A percentile compares a stretch with the other conserved stretches of the same genome.
Evolutionary conservation across 2,888 invertebrate genomes (phyloP).

Genomic region (Erpobdella octoculata): DNA sequence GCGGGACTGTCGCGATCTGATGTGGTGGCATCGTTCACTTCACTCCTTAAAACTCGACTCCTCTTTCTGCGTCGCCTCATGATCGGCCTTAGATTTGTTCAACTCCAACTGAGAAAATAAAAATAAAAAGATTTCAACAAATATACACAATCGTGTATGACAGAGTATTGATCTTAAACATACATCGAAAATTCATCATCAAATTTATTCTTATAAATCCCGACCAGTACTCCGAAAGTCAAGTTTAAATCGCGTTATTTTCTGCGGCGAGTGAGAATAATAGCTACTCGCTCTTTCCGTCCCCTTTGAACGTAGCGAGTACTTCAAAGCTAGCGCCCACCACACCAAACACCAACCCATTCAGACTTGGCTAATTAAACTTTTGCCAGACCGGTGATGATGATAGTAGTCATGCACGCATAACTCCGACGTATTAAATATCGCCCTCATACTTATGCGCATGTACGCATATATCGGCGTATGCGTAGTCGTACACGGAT

Average conservation of each 20-base stretch:
- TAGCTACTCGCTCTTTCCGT: not conserved
- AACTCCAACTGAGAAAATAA: too few species aligned
- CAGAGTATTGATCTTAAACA: too few species aligned
- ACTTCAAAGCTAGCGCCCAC: constrained; percentile 13
- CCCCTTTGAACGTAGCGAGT: not conserved
- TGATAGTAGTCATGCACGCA: not conserved
- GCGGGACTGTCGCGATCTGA: not conserved
- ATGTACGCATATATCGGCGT: too few species aligned
- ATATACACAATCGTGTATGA: too few species aligned
- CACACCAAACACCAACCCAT: not conserved
- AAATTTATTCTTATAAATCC: too few species aligned
- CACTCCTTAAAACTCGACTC: not conserved
- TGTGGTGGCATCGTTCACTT: not conserved
- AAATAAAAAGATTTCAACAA: too few species aligned
- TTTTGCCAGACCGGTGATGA: not conserved
- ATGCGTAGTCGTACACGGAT: too few species aligned
- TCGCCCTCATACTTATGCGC: too few species aligned
- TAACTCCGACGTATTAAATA: too few species aligned
- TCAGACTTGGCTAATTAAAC: constrained; percentile 12
- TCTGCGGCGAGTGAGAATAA: not conserved
- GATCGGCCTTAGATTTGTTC: too few species aligned
- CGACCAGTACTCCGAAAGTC: too few species aligned
- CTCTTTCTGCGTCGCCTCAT: constrained; percentile 1
- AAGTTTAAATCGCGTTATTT: not conserved
- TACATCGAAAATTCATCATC: too few species aligned